A percentile compares a stretch with the other conserved stretches of the same genome.
Evolutionary conservation across 2,113 vertebrate species (phyloP).

Genomic region (Spilogale gracilis): DNA sequence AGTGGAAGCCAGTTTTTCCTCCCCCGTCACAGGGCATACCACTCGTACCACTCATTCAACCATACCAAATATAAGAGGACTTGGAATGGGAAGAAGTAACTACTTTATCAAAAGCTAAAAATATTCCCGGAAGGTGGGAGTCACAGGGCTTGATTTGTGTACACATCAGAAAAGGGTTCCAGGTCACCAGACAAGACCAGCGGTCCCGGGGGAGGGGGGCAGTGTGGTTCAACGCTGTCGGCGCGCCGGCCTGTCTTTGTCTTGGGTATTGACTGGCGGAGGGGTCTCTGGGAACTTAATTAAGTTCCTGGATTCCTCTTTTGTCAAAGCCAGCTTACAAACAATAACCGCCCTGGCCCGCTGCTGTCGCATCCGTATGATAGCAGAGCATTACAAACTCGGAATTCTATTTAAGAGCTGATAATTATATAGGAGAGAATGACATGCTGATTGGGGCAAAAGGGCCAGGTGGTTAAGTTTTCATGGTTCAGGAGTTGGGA

Average conservation of each 20-base stretch:
- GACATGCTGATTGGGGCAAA: neutral
- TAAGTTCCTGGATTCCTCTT: slow-evolving; percentile 67
- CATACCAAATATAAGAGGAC: neutral
- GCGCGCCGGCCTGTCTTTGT: slow-evolving; percentile 39
- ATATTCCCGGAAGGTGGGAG: slow-evolving; percentile 22
- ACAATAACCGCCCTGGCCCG: slow-evolving; percentile 38
- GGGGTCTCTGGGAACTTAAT: slow-evolving; percentile 63
- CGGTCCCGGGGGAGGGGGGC: neutral
- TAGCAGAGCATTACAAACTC: neutral
- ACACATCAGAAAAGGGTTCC: slow-evolving; percentile 52
- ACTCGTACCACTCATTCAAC: neutral
- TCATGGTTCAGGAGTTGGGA: neutral
- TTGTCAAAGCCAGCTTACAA: slow-evolving; percentile 67
- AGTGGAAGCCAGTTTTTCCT: neutral
- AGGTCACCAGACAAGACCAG: slow-evolving; percentile 51
- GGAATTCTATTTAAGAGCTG: slow-evolving; percentile 33
- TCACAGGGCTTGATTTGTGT: neutral
- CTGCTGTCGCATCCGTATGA: neutral
- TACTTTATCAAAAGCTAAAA: slow-evolving; percentile 35
- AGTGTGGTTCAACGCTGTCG: neutral
- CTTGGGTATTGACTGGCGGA: slow-evolving; percentile 43
- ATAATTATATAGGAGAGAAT: slow-evolving; percentile 40
- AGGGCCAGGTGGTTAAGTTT: slow-evolving; percentile 29
- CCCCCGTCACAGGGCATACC: neutral
- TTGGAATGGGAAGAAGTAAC: slow-evolving; percentile 40